phyloP scores from a whole-genome alignment of 2,113 vertebrate genomes.

The Calypte anna region DNA sequence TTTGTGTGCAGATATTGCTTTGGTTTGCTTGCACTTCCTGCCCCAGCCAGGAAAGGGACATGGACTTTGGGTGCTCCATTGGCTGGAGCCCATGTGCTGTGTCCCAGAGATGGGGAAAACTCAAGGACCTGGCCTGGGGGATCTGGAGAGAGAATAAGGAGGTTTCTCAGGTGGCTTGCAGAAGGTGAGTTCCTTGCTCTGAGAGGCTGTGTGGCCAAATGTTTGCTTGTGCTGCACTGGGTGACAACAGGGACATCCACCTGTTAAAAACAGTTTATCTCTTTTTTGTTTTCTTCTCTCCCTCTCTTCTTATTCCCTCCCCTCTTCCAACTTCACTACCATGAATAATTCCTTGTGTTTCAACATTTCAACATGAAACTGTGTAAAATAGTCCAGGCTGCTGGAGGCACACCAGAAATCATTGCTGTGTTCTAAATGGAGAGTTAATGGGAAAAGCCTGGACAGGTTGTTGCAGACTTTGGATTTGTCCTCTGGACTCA shows the following conservation, averaged over 20 bases:
- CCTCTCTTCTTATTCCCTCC: not conserved
- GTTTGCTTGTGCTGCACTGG: not conserved
- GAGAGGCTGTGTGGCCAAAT: not conserved
- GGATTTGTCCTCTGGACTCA: not conserved
- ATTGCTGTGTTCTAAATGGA: not conserved
- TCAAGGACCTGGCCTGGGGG: not conserved
- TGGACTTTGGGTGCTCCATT: not conserved
- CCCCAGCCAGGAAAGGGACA: accelerated
- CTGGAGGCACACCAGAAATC: not conserved
- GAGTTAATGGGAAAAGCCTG: not conserved
- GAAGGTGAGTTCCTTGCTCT: not conserved
- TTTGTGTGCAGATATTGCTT: accelerated
- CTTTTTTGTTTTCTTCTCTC: not conserved
- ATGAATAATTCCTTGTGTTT: not conserved
- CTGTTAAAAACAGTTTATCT: not conserved
- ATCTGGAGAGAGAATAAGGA: not conserved
- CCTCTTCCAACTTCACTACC: not conserved
- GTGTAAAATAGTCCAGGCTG: not conserved
- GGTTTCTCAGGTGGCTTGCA: not conserved
- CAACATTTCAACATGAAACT: not conserved
- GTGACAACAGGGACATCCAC: not conserved
- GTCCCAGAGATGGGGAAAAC: accelerated
- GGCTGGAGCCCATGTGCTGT: too few relatives aligned
- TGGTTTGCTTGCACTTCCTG: not conserved
- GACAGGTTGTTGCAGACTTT: not conserved